Percentiles rank a stretch among this genome's conserved stretches.
These are phyloP conservation scores for Nymphalis c-album DNA, from an alignment of 2,888 invertebrate species.

Conservation along the genomic window DNA sequence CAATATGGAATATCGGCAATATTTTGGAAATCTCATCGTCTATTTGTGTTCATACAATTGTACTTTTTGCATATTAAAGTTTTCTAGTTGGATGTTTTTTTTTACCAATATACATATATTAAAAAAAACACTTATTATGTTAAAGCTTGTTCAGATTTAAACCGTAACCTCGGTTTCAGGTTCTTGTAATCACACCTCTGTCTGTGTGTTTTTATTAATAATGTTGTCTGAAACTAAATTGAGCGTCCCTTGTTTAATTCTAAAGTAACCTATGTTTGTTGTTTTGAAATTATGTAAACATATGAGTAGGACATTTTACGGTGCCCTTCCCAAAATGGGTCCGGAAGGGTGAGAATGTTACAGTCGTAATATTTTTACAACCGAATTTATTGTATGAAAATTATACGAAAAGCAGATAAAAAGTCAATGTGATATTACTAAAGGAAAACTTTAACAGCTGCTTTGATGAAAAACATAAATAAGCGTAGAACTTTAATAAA, in stretches of 20 bases:
- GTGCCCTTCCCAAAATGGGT: conserved; percentile 9
- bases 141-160: too few species aligned
- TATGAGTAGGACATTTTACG: conserved; percentile 16
- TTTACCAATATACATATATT: too few species aligned
- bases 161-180: too few species aligned
- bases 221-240: too few species aligned
- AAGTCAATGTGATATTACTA: background rate
- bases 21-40: too few species aligned
- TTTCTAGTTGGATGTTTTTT: too few species aligned
- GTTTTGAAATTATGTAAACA: background rate
- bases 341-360: conserved; percentile 23
- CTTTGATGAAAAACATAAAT: conserved; percentile 4
- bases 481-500: conserved; percentile 1
- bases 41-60: too few species aligned
- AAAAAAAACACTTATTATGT: too few species aligned
- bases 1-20: too few species aligned
- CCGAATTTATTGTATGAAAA: conserved; percentile 21
- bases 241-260: background rate
- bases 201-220: too few species aligned
- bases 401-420: conserved; percentile 10
- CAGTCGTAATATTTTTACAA: conserved; percentile 28
- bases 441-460: conserved; percentile 2
- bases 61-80: too few species aligned
- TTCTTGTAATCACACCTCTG: too few species aligned
- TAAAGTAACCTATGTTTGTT: conserved; percentile 7